Evolutionary conservation across 1,140 invertebrate species (phyloP).

Genomic region (Neelides sp.): DNA sequence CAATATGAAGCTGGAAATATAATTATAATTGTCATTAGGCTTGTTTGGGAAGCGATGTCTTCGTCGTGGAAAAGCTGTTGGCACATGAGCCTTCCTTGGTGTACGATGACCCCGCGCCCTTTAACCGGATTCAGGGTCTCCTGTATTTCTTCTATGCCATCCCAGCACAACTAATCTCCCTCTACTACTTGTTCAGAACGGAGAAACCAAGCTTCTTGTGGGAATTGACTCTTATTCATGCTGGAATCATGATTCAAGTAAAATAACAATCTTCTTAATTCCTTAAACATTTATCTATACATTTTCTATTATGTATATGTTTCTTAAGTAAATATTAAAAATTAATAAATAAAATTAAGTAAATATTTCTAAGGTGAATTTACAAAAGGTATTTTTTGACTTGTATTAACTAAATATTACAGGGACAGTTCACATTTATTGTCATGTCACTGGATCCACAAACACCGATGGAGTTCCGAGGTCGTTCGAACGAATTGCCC

Average conservation of each 20-base stretch:
- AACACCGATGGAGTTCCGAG: constrained; percentile 13
- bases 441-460: constrained; percentile 13
- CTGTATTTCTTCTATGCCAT: constrained; percentile 24
- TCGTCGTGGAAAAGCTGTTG: constrained; percentile 5
- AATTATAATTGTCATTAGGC: no score
- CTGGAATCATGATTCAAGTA: constrained; percentile 26
- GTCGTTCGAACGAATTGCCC: not conserved
- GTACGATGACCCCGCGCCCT: constrained; percentile 25
- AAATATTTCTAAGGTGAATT: no score
- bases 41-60: not conserved
- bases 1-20: no score
- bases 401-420: no score
- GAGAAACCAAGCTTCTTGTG: constrained; percentile 20
- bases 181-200: constrained; percentile 8
- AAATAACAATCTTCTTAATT: no score
- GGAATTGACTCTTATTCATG: constrained; percentile 25
- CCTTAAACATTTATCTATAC: no score
- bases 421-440: constrained; percentile 26
- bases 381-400: no score
- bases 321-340: no score
- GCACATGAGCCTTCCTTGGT: constrained; percentile 18
- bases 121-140: constrained; percentile 19
- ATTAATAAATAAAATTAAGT: no score
- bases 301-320: no score
- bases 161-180: constrained; percentile 16